Evolutionary conservation across 1,140 invertebrate genomes (phyloP), one percentile per base, ranked within the genome.

Genomic region (Tetragonula clypearis): DNA sequence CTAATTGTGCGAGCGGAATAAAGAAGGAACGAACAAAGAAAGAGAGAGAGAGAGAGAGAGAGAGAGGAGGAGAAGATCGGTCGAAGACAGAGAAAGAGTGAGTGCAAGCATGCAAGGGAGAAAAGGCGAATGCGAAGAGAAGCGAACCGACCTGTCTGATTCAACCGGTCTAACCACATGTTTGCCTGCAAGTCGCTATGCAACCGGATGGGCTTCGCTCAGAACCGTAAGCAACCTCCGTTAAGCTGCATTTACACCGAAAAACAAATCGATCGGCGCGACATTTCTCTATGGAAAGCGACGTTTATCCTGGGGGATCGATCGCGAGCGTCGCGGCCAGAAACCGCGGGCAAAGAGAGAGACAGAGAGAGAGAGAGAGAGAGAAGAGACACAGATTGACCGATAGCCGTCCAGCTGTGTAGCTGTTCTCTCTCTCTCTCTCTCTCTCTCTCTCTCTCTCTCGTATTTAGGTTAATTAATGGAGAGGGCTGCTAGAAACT

Each of bases 121-220:
- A 65, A 75, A 75, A 84, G 69, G 65, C 69, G 62, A 35, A 71
- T 35, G 35, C 41, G 73, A 60, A 74, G 71, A 81, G 88, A 91
- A 86, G 78, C 86, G 71, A 91, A 87, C 86, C 90, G 86, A 91
- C 86, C 88, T 87, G 90, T 88, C 89, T 79, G 88, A 90, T 87
- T 87, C 90, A 91, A 93, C 92, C 92, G 92, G 92, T 93, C 86
- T 91, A 86, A 93, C 92, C 92, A 86, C 92, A 93, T 93, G 92
- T 90, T 92, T 92, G 88, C 86, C 84, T 79, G 86, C 72, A 77
- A 89, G 87, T 88, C 88, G 79, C 84, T 87, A 89, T 91, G 85
- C 86, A 90, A 89, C 87, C 86, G 87, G 91, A 91, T 88, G 84
- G 74, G 85, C 85, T 86, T 89, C 87, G 80, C 90, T 84, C 90